These are phyloP conservation scores for Melolontha melolontha DNA, from an alignment of 2,888 invertebrate species.

Conservation along the genomic window DNA sequence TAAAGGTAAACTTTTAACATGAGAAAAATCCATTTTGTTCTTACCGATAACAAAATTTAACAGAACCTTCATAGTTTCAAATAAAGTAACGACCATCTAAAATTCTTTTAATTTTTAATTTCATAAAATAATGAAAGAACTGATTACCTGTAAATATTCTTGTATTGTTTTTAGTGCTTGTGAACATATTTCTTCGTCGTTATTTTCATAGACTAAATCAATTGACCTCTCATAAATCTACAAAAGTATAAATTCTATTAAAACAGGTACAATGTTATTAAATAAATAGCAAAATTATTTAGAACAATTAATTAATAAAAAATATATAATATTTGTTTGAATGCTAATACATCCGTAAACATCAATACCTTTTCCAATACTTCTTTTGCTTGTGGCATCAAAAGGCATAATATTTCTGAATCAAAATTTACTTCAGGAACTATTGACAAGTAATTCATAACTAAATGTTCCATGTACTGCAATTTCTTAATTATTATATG, in stretches of 20 bases:
- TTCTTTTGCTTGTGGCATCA: constrained; percentile 42
- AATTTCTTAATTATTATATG: constrained; percentile 29
- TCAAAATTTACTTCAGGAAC: constrained; percentile 32
- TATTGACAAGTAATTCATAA: constrained; percentile 32
- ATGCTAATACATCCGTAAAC: constrained; percentile 5
- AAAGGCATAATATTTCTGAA: constrained; percentile 33
- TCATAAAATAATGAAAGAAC: not conserved
- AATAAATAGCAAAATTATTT: not conserved
- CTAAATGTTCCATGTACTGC: constrained; percentile 35
- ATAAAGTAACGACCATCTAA: constrained; percentile 50
- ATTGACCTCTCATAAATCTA: constrained; percentile 39
- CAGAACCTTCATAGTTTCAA: constrained; percentile 48
- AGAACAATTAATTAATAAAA: too few species aligned
- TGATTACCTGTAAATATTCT: constrained; percentile 50
- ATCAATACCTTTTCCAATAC: constrained; percentile 34
- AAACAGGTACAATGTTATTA: not conserved
- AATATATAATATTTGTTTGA: too few species aligned
- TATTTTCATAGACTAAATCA: constrained; percentile 26
- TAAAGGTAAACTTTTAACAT: constrained; percentile 47
- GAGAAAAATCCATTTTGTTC: constrained; percentile 39
- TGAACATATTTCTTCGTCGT: constrained; percentile 23
- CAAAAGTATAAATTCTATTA: not conserved
- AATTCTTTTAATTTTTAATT: constrained; percentile 24
- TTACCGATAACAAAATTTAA: constrained; percentile 41
- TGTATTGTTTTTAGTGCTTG: constrained; percentile 46